Evolutionary conservation across 2,113 vertebrate genomes (phyloP), one percentile per base, ranked within the genome.

Genomic region (Eulemur macaco): DNA sequence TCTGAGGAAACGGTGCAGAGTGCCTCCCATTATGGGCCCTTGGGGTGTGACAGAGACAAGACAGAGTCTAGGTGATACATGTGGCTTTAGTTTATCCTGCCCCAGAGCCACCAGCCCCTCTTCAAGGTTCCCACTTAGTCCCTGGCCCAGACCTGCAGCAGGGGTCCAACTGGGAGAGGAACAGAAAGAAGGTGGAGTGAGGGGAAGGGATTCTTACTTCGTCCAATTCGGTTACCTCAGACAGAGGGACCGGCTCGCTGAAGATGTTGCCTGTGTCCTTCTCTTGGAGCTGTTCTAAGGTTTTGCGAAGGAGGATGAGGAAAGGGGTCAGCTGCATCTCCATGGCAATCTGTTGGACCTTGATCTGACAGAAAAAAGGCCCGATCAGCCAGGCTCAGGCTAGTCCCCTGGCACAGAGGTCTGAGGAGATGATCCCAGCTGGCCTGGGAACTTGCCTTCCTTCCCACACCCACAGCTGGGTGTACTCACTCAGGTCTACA

Each of bases 311-410:
- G 89, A 99, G 99, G 94, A 99, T 99, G 97, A 99, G 99, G 98
- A 99, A 99, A 25, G 99, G 99, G 6, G 99, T 99, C 97, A 99
- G 98, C 98, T 99, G 99, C 99, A 99, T 99, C 98, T 99, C 99
- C 97, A 99, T 98, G 37, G 99, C 99, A 97, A 99, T 98, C 99
- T 99, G 99, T 98, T 99, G 99, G 96, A 99, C 98, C 98, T 99
- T 99, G 96, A 99, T 99, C 99, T 99, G 98, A 95, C 98, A 98
- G n/a, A 97, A 88, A 39, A 98, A 83, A 98, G 92, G 50, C 69
- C n/a, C 23, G 0, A n/a, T 96, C 71, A 97, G 97, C 85, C 42
- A 92, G 89, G 74, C 58, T 74, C 31, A 18, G 73, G 47, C 64
- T 73, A 85, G 82, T 21, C 58, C 56, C 54, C 37, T n/a, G 82